Base-by-base conservation (phyloP, 1,140 invertebrate genomes). In the Ceratosolen solmsi region DNA sequence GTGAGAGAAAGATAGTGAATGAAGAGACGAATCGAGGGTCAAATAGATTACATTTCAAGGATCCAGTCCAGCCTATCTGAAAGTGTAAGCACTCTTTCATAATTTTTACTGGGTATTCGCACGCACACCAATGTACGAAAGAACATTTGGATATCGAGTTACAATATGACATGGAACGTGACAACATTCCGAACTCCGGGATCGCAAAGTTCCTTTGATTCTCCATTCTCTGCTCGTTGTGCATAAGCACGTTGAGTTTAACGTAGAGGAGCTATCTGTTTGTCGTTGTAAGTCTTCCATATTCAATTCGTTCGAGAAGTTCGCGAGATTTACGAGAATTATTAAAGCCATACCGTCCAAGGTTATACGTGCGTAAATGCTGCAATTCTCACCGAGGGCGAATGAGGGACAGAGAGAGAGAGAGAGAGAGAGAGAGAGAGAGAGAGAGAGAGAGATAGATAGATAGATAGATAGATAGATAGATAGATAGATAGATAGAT, bases 201-300 rank as follows among this genome's bases (percentile, higher is more conserved):
- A 80, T 80, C 56, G 71, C 17, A 36, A 7, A 63, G 25, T 51
- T 25, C 9, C 22, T 60, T 46, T 25, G 49, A 70, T 79, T 56
- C 65, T 70, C 49, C 17, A 11, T n/a, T n/a, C n/a, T n/a, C n/a
- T n/a, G n/a, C n/a, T n/a, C n/a, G 0, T 54, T 30, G 15, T 20
- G 17, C 36, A 41, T 20, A 75, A 56, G 36, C 49, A 22, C 46
- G 17, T 36, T 4, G 25, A 27, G 13, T 4, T 20, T 3, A 22
- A 30, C n/a, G 27, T 20, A 68, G 5, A 22, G 36, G 17, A 0
- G 65, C 36, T 49, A 63, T 74, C 38, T 65, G 71, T 80, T 80
- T 80, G 46, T 13, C 36, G 25, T 13, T 80, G 38, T 80, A 74
- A 80, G 22, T 51, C 71, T 20, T 73, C 58, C 13, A 80, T 74